Percentiles rank a stretch among this genome's conserved stretches.
Conservation (phyloP, 2,113 vertebrate species). For the Syrrhaptes paradoxus region DNA sequence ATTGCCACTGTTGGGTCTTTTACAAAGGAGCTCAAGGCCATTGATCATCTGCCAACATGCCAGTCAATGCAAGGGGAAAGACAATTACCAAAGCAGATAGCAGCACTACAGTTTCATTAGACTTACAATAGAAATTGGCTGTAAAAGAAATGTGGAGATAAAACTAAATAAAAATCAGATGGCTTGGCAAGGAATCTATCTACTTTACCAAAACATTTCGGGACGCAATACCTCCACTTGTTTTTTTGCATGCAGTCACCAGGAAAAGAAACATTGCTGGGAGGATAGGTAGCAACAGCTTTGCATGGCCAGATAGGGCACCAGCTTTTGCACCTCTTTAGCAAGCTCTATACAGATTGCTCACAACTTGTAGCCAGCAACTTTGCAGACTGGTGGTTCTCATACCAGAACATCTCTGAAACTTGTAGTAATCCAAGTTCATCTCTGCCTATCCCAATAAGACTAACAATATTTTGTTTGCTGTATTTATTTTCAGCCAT, state of each 20-base stretch:
- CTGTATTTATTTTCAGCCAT: not conserved
- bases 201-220: constrained; percentile 5
- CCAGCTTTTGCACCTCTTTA: not conserved
- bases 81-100: not conserved
- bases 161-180: not conserved
- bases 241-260: not conserved
- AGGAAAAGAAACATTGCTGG: not conserved
- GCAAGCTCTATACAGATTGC: not conserved
- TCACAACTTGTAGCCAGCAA: not conserved
- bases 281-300: not conserved
- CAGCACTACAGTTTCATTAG: not conserved
- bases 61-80: not conserved
- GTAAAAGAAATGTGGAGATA: not conserved
- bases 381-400: not conserved
- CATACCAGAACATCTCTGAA: not conserved
- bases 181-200: not conserved
- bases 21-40: not conserved
- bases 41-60: not conserved
- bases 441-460: not conserved
- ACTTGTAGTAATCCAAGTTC: not conserved
- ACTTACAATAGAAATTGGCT: not conserved
- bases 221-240: not conserved
- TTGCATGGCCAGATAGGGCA: not conserved
- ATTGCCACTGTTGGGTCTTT: not conserved
- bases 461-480: not conserved